Base-by-base conservation (phyloP, 1,140 invertebrate species). In the Ceratoteleas bidentatus region DNA sequence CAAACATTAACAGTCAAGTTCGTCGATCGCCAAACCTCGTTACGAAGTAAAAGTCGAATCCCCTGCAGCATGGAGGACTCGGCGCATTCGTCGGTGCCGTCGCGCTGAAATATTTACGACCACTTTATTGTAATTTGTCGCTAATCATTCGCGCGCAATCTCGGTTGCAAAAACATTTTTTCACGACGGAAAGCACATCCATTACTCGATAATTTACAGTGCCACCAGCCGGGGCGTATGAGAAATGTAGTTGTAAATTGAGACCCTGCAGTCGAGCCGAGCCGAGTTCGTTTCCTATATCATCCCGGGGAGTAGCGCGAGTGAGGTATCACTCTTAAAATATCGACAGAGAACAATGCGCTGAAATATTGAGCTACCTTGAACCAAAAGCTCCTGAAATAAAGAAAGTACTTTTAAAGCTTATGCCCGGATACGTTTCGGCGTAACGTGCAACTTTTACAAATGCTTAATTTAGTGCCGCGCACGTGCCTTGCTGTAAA, bases 311-410 rank as follows among this genome's bases (percentile, higher is more conserved):
- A 60, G 43, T 57, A 50, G 11, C 13, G 40, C 14, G 9, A 69
- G 65, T 52, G 65, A 58, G 56, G 52, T 69, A 69, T 70, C 66
- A 65, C 75, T 78, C 53, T 58, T 65, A 72, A 78, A 72, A 78
- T 78, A 72, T 70, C 66, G 75, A 65, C 66, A 47, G 6, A 78
- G 66, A 72, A 78, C 66, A 70, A 78, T 78, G 61, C 53, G 32
- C 61, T 65, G 61, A 72, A 72, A 79, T 66, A 73, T 73, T 61
- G 76, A 80, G 76, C 68, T 80, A 80, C 76, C 68, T 73, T 80
- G 76, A 80, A 73, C 69, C 61, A 80, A 80, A 73, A 54, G 62
- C 53, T 49, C 24, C 69, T 80, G 33, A 72, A 72, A 68, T 62
- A 73, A 69, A 79, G 68, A 66, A 66, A 52, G 54, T 54, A 50